Evolutionary conservation across 2,797 vertebrate genomes (phyloP).

Genomic region (Semaprochilodus insignis): DNA sequence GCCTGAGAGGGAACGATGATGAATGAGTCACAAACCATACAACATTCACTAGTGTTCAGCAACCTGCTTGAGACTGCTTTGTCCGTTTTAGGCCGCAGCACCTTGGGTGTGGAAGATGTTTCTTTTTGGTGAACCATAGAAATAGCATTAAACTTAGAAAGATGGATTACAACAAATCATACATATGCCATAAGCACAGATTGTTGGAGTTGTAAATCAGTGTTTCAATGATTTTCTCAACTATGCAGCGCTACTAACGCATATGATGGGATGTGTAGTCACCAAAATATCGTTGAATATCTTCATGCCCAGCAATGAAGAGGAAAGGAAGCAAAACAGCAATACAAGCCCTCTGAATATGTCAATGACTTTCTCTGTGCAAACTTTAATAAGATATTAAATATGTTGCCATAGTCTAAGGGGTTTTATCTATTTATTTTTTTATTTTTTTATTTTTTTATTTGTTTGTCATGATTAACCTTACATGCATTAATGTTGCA

Average conservation of each 20-base stretch:
- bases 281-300: not conserved
- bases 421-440: too few species aligned
- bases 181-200: not conserved
- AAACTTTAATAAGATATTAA: too few species aligned
- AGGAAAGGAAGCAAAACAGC: too few species aligned
- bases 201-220: not conserved
- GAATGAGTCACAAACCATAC: constrained; percentile 3
- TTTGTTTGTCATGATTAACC: too few species aligned
- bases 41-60: not conserved
- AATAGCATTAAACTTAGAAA: not conserved
- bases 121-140: not conserved
- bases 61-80: not conserved
- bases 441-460: too few species aligned
- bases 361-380: too few species aligned
- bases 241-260: not conserved
- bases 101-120: not conserved
- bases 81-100: not conserved
- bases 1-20: not conserved
- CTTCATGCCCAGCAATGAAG: too few species aligned
- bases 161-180: not conserved
- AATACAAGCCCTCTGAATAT: too few species aligned
- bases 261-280: not conserved
- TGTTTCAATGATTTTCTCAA: not conserved
- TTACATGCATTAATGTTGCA: too few species aligned
- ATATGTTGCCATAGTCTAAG: too few species aligned